phyloP scores from a whole-genome alignment of 2,113 vertebrate genomes.

The Apodemus speciosus region DNA sequence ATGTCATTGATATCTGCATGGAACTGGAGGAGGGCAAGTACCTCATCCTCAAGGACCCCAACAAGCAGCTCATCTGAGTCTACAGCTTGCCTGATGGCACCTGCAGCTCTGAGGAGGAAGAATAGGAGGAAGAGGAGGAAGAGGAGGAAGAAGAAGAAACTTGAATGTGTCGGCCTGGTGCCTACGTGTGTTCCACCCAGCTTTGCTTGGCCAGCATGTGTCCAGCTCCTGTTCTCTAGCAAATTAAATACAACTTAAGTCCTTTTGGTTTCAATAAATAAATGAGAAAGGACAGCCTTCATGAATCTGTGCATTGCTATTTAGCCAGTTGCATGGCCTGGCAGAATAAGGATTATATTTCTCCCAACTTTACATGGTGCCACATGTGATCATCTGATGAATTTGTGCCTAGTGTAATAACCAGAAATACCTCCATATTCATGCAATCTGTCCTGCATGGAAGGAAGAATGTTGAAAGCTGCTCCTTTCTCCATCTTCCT shows the following conservation, averaged over 20 bases:
- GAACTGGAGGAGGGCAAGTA: too few species aligned
- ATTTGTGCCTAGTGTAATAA: not conserved
- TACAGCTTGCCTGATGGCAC: too few species aligned
- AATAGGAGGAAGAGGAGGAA: too few species aligned
- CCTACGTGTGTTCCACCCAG: accelerated
- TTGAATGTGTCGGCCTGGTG: slow-evolving; percentile 40
- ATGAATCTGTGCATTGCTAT: not conserved
- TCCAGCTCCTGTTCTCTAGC: not conserved
- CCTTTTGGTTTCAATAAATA: not conserved
- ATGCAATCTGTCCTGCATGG: not conserved
- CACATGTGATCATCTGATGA: slow-evolving; percentile 10
- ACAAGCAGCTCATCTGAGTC: too few species aligned
- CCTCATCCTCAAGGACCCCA: too few species aligned
- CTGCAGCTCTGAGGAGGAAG: too few species aligned
- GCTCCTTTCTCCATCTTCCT: not conserved
- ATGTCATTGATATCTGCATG: too few species aligned
- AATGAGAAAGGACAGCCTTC: not conserved
- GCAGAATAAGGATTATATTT: slow-evolving; percentile 18
- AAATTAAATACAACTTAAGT: slow-evolving; percentile 63
- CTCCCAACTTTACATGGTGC: not conserved
- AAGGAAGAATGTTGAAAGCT: not conserved
- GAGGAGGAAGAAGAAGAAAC: too few species aligned
- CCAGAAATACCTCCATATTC: slow-evolving; percentile 17
- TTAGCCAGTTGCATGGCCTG: not conserved
- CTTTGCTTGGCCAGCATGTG: not conserved